Evolutionary conservation across 2,888 invertebrate genomes (phyloP).

Genomic region (Dryomyza anilis): DNA sequence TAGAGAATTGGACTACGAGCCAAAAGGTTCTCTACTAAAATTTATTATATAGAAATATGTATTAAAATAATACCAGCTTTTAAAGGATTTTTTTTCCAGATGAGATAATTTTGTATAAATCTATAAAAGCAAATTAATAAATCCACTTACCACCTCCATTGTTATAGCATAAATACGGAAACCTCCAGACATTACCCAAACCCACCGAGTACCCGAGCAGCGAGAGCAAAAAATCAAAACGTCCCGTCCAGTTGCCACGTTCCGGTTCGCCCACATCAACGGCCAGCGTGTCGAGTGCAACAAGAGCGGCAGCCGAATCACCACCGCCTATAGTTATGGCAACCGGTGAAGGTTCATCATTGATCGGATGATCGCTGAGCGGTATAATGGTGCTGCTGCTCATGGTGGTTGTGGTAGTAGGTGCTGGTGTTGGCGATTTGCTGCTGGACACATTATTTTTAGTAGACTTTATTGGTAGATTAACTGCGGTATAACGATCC

Average conservation of each 20-base stretch:
- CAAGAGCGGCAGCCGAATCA: conserved; percentile 53
- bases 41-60: too few species aligned
- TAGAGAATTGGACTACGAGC: too few species aligned
- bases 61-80: too few species aligned
- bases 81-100: too few species aligned
- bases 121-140: too few species aligned
- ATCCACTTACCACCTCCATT: conserved; percentile 73
- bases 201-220: conserved; percentile 76
- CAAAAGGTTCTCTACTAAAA: too few species aligned
- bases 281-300: conserved; percentile 45
- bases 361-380: conserved; percentile 21
- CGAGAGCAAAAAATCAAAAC: conserved; percentile 75
- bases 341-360: conserved; percentile 20
- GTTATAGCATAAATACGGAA: conserved; percentile 76
- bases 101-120: too few species aligned
- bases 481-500: conserved; percentile 49
- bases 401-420: conserved; percentile 2
- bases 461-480: conserved; percentile 38
- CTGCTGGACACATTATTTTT: conserved; percentile 28
- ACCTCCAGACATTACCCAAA: conserved; percentile 77
- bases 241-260: conserved; percentile 76
- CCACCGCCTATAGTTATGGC: conserved; percentile 52
- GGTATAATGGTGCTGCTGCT: conserved; percentile 22
- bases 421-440: too few species aligned
- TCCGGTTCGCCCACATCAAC: conserved; percentile 60